These are phyloP conservation scores for Crossaster papposus DNA, from an alignment of 53 echinoderm and acorn worm genomes.

Conservation along the genomic window DNA sequence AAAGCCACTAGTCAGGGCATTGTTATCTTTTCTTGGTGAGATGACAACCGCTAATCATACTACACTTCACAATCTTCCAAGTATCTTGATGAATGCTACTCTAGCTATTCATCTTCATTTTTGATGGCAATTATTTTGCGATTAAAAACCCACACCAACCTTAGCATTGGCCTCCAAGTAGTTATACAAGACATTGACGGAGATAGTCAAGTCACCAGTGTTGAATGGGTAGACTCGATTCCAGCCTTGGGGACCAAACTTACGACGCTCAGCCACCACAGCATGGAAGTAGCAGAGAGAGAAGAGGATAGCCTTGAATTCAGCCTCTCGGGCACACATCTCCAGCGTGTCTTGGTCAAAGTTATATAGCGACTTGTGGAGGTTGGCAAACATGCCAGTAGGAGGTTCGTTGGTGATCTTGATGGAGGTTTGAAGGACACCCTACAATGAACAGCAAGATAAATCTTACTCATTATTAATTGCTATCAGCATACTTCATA, in stretches of 20 bases:
- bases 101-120: not conserved
- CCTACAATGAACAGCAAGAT: not conserved
- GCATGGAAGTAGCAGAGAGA: slow-evolving; percentile 99
- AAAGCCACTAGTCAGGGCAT: too few species aligned
- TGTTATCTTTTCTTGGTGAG: too few species aligned
- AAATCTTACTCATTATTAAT: not conserved
- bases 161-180: slow-evolving; percentile 97
- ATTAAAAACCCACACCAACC: slow-evolving; percentile 50
- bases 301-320: slow-evolving; percentile 98
- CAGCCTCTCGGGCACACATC: slow-evolving; percentile 99
- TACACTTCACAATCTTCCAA: too few species aligned
- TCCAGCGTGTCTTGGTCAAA: slow-evolving; percentile 98
- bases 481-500: not conserved
- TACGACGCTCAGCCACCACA: slow-evolving; percentile 94
- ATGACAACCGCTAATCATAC: too few species aligned
- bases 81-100: too few species aligned
- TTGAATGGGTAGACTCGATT: slow-evolving; percentile 97
- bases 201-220: slow-evolving; percentile 98
- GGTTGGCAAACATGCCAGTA: slow-evolving; percentile 99
- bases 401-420: slow-evolving; percentile 99
- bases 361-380: slow-evolving; percentile 95
- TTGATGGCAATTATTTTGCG: not conserved
- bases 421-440: slow-evolving; percentile 91
- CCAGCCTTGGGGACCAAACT: slow-evolving; percentile 99
- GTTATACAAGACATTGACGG: slow-evolving; percentile 96